Conservation (phyloP, 2,113 vertebrate genomes). For the Elaphurus davidianus region DNA sequence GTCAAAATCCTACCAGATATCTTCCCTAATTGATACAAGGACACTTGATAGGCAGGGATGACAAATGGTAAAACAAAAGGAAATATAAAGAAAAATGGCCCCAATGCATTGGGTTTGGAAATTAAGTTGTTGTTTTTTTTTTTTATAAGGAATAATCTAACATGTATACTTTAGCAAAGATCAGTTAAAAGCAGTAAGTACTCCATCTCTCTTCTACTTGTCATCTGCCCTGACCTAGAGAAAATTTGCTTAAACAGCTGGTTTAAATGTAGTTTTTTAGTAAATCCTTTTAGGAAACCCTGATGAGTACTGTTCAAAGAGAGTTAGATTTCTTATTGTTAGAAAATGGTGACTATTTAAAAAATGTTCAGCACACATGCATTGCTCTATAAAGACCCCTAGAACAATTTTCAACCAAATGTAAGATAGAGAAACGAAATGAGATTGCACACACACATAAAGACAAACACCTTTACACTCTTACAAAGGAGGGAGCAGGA, state of each 20-base stretch:
- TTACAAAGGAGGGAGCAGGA: neutral
- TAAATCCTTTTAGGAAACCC: neutral
- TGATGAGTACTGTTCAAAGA: neutral
- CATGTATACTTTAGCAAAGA: neutral
- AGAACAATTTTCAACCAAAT: neutral
- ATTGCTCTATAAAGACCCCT: neutral
- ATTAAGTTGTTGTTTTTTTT: neutral
- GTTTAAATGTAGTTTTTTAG: neutral
- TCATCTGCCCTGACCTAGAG: neutral
- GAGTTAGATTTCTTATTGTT: neutral
- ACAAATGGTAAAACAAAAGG: constrained; percentile 63
- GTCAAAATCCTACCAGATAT: constrained; percentile 48
- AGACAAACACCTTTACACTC: neutral
- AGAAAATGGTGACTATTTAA: constrained; percentile 14
- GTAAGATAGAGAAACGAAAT: neutral
- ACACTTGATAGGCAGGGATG: neutral
- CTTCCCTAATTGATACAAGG: constrained; percentile 49
- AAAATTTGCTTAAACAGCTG: neutral
- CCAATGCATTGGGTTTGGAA: neutral
- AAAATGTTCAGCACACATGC: neutral
- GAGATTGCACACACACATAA: neutral
- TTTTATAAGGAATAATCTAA: neutral
- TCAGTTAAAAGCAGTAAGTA: neutral
- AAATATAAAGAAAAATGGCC: constrained; percentile 36
- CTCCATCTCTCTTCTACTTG: neutral